These are phyloP conservation scores for Sycophila sp. DNA, from an alignment of 1,140 invertebrate genomes.

Conservation along the genomic window DNA sequence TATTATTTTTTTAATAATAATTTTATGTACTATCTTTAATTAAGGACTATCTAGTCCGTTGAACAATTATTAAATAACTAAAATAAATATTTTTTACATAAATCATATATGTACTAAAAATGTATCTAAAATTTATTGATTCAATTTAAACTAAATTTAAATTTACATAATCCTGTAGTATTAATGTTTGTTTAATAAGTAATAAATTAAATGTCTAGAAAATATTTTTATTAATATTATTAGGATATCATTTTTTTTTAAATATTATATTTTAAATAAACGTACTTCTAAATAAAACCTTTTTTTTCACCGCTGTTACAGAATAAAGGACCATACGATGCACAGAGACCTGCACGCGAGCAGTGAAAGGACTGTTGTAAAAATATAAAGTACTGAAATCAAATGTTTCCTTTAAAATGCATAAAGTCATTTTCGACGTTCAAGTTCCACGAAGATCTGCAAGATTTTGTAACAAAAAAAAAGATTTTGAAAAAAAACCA, in stretches of 20 bases:
- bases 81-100: background rate
- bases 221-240: background rate
- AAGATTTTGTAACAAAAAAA: background rate
- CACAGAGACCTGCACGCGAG: background rate
- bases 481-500: background rate
- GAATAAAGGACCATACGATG: conserved; percentile 18
- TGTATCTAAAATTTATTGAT: background rate
- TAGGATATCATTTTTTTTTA: background rate
- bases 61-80: conserved; percentile 23
- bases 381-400: background rate
- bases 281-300: conserved; percentile 9
- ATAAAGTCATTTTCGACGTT: background rate
- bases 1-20: too few species aligned
- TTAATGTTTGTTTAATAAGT: background rate
- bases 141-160: background rate
- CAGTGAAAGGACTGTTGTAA: background rate
- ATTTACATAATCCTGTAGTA: background rate
- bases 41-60: too few species aligned
- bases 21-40: too few species aligned
- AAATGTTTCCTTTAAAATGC: background rate
- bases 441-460: background rate
- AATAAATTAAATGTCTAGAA: background rate
- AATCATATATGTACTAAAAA: background rate
- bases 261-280: background rate
- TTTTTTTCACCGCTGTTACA: conserved; percentile 44